A percentile compares a stretch with the other conserved stretches of the same genome.
phyloP scores from a whole-genome alignment of 2,113 vertebrate species.

The Phylloscopus trochilus region DNA sequence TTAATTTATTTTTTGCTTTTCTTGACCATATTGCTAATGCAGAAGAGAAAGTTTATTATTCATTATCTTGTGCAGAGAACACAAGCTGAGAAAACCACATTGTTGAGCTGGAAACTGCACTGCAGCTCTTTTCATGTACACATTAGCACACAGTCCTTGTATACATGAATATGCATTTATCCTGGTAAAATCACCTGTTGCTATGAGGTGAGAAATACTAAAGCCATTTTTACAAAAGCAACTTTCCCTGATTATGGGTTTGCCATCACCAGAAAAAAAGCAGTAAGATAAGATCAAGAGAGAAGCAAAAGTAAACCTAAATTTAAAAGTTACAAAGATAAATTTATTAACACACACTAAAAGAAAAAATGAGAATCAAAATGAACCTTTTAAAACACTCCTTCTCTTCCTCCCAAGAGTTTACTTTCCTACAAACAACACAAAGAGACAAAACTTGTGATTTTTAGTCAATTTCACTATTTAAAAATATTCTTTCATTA shows the following conservation, averaged over 20 bases:
- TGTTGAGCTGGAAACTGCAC: not conserved
- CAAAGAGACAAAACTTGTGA: too few relatives aligned
- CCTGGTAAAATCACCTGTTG: not conserved
- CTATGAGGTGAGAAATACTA: not conserved
- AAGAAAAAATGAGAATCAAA: too few relatives aligned
- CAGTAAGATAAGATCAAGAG: too few relatives aligned
- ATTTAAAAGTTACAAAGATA: too few relatives aligned
- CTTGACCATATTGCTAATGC: not conserved
- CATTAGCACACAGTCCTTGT: not conserved
- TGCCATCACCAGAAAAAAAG: not conserved
- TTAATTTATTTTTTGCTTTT: slow-evolving; percentile 13
- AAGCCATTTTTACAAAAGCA: not conserved
- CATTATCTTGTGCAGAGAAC: slow-evolving; percentile 6
- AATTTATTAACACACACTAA: too few relatives aligned
- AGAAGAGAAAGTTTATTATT: slow-evolving; percentile 25
- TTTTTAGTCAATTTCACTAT: too few relatives aligned
- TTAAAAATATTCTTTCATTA: too few relatives aligned
- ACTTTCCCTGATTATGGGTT: not conserved
- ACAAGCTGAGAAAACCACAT: not conserved
- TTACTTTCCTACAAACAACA: too few relatives aligned
- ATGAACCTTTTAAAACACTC: too few relatives aligned
- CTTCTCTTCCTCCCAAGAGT: too few relatives aligned
- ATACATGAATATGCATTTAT: not conserved
- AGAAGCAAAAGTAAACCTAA: too few relatives aligned
- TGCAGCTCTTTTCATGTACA: not conserved